Conservation (phyloP, 2,888 invertebrate genomes). For the Clepsis dumicolana region DNA sequence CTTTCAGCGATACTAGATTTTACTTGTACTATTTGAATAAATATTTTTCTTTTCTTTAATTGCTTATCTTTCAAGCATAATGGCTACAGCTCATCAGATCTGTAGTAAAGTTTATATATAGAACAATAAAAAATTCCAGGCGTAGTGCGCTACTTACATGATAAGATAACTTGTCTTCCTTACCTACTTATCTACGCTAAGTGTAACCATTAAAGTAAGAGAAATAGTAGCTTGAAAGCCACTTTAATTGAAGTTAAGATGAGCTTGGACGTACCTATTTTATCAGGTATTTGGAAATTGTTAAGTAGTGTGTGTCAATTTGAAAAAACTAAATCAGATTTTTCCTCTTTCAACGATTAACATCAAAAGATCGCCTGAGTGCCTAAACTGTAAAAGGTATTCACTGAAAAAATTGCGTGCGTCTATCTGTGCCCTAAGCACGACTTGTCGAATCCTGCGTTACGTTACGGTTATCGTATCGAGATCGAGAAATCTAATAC, state of each 20-base stretch:
- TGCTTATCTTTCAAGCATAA: neutral
- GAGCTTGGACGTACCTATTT: too few relatives aligned
- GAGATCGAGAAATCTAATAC: too few relatives aligned
- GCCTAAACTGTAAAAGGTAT: too few relatives aligned
- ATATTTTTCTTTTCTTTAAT: neutral
- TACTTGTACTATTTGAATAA: too few relatives aligned
- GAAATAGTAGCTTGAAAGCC: neutral
- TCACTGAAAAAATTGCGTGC: too few relatives aligned
- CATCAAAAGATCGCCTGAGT: too few relatives aligned
- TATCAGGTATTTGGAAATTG: neutral
- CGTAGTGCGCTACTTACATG: conserved; percentile 14
- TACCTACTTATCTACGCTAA: conserved; percentile 16
- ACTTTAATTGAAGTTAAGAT: neutral
- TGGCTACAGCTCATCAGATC: neutral
- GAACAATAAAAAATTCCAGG: conserved; percentile 9
- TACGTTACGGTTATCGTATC: too few relatives aligned
- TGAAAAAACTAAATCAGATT: too few relatives aligned
- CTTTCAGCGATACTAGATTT: too few relatives aligned
- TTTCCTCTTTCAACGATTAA: too few relatives aligned
- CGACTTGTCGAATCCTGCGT: too few relatives aligned
- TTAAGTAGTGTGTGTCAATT: neutral
- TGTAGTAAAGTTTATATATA: neutral
- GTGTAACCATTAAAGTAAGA: conserved; percentile 13
- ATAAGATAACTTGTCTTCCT: conserved; percentile 19
- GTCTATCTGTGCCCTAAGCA: too few relatives aligned